Percentiles rank a stretch among this genome's conserved stretches.
Evolutionary conservation across 2,888 invertebrate species (phyloP).

Genomic region (Pelosia muscerda): DNA sequence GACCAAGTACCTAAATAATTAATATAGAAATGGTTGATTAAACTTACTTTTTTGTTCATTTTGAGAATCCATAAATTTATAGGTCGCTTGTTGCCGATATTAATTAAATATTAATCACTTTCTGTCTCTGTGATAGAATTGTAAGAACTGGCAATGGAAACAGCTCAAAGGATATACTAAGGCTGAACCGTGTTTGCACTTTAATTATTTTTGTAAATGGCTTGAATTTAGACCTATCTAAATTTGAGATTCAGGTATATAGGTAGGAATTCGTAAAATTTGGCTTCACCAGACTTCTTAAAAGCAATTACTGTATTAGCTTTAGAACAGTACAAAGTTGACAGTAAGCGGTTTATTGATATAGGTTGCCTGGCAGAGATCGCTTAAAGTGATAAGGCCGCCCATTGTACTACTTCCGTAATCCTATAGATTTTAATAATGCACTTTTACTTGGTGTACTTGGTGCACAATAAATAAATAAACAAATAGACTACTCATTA

Average conservation of each 20-base stretch:
- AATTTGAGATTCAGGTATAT: background rate
- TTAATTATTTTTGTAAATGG: background rate
- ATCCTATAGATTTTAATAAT: too few species aligned
- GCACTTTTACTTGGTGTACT: too few species aligned
- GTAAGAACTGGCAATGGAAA: background rate
- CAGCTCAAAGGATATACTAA: background rate
- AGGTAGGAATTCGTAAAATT: background rate
- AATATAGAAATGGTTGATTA: too few species aligned
- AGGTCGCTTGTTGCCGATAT: background rate
- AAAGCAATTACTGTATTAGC: background rate
- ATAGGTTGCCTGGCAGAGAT: too few species aligned
- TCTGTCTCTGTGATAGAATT: background rate
- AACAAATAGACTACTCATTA: background rate
- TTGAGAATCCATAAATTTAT: too few species aligned
- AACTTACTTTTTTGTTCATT: too few species aligned
- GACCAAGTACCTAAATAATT: background rate
- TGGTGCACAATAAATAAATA: too few species aligned
- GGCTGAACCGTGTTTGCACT: background rate
- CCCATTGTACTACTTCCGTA: too few species aligned
- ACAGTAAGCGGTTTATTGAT: background rate
- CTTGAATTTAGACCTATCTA: background rate
- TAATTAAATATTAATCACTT: background rate
- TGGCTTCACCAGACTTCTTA: background rate
- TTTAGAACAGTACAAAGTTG: background rate
- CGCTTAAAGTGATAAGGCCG: too few species aligned